Evolutionary conservation across 2,888 invertebrate species (phyloP).

Genomic region (Acanthosoma haemorrhoidale): DNA sequence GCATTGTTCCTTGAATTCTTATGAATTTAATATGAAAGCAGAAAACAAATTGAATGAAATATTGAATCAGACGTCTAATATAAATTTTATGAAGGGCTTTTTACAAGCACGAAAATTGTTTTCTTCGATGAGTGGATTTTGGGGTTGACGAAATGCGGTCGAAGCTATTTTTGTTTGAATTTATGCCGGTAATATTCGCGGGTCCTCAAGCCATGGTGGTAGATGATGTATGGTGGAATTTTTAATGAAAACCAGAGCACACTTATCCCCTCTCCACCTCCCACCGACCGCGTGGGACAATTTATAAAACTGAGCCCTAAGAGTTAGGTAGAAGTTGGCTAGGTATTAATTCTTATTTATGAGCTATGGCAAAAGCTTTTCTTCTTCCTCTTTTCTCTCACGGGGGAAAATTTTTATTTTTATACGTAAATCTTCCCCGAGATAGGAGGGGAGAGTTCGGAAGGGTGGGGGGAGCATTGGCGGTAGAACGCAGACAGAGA

Average conservation of each 20-base stretch:
- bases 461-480: neutral
- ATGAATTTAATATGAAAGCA: too few relatives aligned
- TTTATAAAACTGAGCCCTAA: conserved; percentile 23
- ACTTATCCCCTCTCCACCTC: neutral
- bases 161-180: conserved; percentile 12
- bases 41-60: too few relatives aligned
- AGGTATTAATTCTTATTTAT: conserved; percentile 29
- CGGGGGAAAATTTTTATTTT: conserved; percentile 1
- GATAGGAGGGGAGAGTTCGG: too few relatives aligned
- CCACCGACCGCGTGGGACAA: neutral
- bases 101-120: neutral
- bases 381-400: too few relatives aligned
- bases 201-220: neutral
- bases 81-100: neutral
- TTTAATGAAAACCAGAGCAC: conserved; percentile 31
- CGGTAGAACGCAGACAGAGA: too few relatives aligned
- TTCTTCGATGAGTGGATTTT: too few relatives aligned
- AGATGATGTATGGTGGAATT: conserved; percentile 29
- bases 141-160: neutral
- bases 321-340: conserved; percentile 24
- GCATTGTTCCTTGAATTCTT: too few relatives aligned
- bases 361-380: conserved; percentile 17
- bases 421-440: too few relatives aligned
- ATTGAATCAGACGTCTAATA: too few relatives aligned
- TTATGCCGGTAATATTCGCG: conserved; percentile 25